Conservation (phyloP, 92 coral and sea anemone genomes). For the Hydrozoanthus gracilis region DNA sequence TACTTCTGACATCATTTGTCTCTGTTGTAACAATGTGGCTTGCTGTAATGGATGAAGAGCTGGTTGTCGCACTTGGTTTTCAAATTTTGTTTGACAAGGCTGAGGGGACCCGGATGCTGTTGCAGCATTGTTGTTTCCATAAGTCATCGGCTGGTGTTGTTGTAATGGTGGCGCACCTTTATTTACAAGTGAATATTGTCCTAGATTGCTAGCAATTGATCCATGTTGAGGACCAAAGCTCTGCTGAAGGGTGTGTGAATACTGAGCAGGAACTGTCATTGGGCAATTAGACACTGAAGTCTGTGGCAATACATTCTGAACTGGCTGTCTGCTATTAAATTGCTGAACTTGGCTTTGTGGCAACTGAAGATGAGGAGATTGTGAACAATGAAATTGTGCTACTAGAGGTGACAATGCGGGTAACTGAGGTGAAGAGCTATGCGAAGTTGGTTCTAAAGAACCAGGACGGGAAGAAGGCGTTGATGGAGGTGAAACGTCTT, state of each 20-base stretch:
- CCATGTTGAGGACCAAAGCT: slow-evolving; percentile 61
- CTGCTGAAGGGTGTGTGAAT: slow-evolving; percentile 64
- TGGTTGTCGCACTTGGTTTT: slow-evolving; percentile 72
- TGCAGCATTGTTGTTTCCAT: slow-evolving; percentile 40
- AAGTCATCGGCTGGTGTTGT: slow-evolving; percentile 38
- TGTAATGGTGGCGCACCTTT: slow-evolving; percentile 57
- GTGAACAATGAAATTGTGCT: slow-evolving; percentile 71
- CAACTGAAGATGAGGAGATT: slow-evolving; percentile 75
- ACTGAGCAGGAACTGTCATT: slow-evolving; percentile 60
- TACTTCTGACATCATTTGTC: slow-evolving; percentile 83
- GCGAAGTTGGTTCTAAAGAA: slow-evolving; percentile 69
- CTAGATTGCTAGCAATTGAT: slow-evolving; percentile 58
- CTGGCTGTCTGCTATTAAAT: slow-evolving; percentile 66
- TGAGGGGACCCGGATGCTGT: slow-evolving; percentile 38
- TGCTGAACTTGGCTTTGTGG: slow-evolving; percentile 58
- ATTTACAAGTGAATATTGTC: slow-evolving; percentile 84
- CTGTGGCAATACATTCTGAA: slow-evolving; percentile 64
- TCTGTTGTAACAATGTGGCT: slow-evolving; percentile 95
- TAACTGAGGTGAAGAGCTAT: slow-evolving; percentile 91
- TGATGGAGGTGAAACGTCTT: slow-evolving; percentile 98
- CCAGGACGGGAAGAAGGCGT: slow-evolving; percentile 91
- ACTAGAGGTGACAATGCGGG: slow-evolving; percentile 77
- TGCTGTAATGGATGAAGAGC: slow-evolving; percentile 97
- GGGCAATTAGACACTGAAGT: slow-evolving; percentile 66
- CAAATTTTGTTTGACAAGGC: slow-evolving; percentile 61